A percentile compares a stretch with the other conserved stretches of the same genome.
Conservation (phyloP, 2,113 vertebrate genomes). For the Chaetops frenatus region DNA sequence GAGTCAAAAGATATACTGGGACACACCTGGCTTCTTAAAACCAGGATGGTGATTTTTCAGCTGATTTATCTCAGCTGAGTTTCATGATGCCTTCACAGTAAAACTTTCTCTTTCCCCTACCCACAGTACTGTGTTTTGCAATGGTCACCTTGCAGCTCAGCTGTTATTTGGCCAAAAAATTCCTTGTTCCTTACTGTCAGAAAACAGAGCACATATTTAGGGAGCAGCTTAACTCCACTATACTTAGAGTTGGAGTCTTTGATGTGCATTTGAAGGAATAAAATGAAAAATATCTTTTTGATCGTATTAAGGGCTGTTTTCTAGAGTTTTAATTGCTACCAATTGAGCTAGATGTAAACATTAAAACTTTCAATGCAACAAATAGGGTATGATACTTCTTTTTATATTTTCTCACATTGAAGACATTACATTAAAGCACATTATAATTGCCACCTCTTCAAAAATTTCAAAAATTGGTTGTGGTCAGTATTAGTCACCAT, state of each 20-base stretch:
- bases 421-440: not conserved
- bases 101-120: not conserved
- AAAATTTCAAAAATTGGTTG: too few relatives aligned
- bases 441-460: not conserved
- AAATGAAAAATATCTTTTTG: not conserved
- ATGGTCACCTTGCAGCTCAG: not conserved
- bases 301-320: not conserved
- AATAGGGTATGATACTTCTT: not conserved
- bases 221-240: not conserved
- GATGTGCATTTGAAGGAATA: not conserved
- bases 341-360: not conserved
- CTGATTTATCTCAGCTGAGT: not conserved
- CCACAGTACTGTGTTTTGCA: not conserved
- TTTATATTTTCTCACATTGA: not conserved
- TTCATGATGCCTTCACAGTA: not conserved
- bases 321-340: not conserved
- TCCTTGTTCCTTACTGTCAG: not conserved
- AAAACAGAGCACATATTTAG: not conserved
- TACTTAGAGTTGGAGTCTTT: not conserved
- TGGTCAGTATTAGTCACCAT: too few relatives aligned
- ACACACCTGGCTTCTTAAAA: not conserved
- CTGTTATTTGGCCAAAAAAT: not conserved
- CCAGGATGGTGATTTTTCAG: not conserved
- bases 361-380: not conserved
- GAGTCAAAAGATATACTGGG: not conserved